Evolutionary conservation across 92 coral and sea anemone species (phyloP).

Genomic region (Epizoanthus scotinus): DNA sequence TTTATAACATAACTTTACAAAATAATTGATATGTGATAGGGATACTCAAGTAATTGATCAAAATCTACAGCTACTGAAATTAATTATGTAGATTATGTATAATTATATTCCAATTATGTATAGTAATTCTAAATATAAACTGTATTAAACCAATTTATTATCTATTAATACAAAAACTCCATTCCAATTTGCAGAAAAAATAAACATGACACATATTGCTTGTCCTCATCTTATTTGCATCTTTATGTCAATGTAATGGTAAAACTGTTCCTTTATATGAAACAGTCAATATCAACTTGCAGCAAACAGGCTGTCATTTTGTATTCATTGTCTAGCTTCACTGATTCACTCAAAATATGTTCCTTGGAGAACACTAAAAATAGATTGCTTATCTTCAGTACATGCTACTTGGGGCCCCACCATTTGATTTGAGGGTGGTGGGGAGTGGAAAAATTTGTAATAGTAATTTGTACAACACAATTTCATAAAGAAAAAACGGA

Average conservation of each 20-base stretch:
- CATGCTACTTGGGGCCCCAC: constrained; percentile 32
- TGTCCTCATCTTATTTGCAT: constrained; percentile 18
- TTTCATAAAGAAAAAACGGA: constrained; percentile 3
- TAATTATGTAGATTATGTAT: constrained; percentile 26
- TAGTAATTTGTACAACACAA: constrained; percentile 22
- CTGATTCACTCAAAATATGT: constrained; percentile 13
- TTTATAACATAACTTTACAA: too few relatives aligned
- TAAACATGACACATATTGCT: constrained; percentile 11
- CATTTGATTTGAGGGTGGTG: constrained; percentile 18
- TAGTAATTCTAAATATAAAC: constrained; percentile 8
- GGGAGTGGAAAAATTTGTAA: constrained; percentile 21
- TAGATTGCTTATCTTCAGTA: constrained; percentile 25
- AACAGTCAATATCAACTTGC: constrained; percentile 21
- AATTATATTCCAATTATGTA: constrained; percentile 14
- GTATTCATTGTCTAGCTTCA: constrained; percentile 11
- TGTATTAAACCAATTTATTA: background rate
- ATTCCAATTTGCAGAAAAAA: constrained; percentile 7
- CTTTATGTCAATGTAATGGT: constrained; percentile 28
- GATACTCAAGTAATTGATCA: too few relatives aligned
- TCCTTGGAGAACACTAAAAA: constrained; percentile 26
- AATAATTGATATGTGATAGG: too few relatives aligned
- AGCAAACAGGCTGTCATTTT: constrained; percentile 29
- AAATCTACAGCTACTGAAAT: background rate
- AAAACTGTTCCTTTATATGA: constrained; percentile 18
- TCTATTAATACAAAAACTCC: constrained; percentile 17